These are phyloP conservation scores for Drosophila nebulosa DNA, from an alignment of 1,140 invertebrate species.

Conservation along the genomic window DNA sequence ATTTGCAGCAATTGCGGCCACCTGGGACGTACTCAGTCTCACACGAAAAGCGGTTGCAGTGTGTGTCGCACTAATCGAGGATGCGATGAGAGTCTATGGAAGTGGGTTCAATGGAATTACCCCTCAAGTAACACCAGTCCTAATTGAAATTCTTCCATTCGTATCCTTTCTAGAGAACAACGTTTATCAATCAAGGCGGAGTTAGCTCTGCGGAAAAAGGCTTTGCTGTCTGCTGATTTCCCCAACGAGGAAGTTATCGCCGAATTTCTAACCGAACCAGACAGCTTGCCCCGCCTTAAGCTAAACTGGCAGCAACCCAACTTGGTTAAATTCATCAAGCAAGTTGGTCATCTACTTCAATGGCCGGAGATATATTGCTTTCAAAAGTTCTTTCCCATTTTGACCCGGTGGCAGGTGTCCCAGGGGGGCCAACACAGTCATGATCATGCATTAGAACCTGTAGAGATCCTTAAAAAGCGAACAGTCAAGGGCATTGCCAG, in stretches of 20 bases:
- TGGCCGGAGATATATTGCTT: conserved; percentile 90
- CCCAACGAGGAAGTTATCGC: conserved; percentile 88
- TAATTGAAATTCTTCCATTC: neutral
- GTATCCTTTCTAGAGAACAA: conserved; percentile 83
- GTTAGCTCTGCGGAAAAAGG: conserved; percentile 86
- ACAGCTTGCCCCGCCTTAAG: conserved; percentile 81
- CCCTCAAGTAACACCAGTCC: neutral
- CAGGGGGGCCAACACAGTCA: conserved; percentile 8
- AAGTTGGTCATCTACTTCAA: conserved; percentile 85
- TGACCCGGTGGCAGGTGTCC: conserved; percentile 86
- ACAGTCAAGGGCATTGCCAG: conserved; percentile 82
- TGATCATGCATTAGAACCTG: conserved; percentile 72
- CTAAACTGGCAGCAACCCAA: conserved; percentile 86
- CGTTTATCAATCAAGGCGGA: conserved; percentile 85
- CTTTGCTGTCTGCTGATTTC: conserved; percentile 85
- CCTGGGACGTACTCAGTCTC: conserved; percentile 83
- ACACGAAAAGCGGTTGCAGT: conserved; percentile 85
- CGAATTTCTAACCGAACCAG: conserved; percentile 86
- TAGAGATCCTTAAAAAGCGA: conserved; percentile 83
- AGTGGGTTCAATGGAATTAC: conserved; percentile 79
- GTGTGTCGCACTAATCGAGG: conserved; percentile 84
- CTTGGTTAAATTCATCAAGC: conserved; percentile 86
- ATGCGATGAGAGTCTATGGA: conserved; percentile 84
- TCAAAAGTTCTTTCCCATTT: conserved; percentile 88
- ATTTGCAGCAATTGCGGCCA: conserved; percentile 87